Conservation (phyloP, 2,888 invertebrate species). For the Pseudococcus jackbeardsleyi region DNA sequence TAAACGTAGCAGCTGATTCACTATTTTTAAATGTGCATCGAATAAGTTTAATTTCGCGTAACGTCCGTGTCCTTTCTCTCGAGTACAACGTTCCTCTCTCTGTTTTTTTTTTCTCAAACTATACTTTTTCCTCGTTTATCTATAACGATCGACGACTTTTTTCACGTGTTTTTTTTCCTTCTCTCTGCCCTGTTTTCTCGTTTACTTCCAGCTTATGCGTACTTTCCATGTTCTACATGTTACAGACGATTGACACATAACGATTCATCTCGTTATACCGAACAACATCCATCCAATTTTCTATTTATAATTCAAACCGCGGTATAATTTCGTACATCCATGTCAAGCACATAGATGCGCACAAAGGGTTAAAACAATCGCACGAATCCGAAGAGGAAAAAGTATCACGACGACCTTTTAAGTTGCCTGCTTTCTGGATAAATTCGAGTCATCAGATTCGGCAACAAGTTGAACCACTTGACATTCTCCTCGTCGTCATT, state of each 20-base stretch:
- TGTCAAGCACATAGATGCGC: background rate
- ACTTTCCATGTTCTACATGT: slow-evolving; percentile 30
- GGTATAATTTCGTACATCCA: background rate
- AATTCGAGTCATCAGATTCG: slow-evolving; percentile 24
- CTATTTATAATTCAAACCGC: background rate
- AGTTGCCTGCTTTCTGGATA: background rate
- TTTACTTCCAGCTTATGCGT: background rate
- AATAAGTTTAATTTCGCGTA: slow-evolving; percentile 48
- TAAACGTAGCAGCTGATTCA: slow-evolving; percentile 42
- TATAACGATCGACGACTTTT: background rate
- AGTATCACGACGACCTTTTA: background rate
- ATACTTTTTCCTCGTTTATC: slow-evolving; percentile 2
- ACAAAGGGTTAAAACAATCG: slow-evolving; percentile 3
- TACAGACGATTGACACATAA: slow-evolving; percentile 35
- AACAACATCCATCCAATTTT: background rate
- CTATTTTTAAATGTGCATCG: slow-evolving; percentile 29
- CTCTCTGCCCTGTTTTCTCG: background rate
- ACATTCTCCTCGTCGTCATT: background rate
- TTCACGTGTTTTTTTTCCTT: background rate
- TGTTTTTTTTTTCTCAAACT: background rate
- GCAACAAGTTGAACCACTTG: background rate
- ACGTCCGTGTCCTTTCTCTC: slow-evolving; percentile 9
- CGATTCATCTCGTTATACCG: background rate
- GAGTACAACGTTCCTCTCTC: too few relatives aligned
- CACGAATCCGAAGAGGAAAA: background rate